These are phyloP conservation scores for Falco columbarius DNA, from an alignment of 2,797 vertebrate genomes.

Conservation along the genomic window DNA sequence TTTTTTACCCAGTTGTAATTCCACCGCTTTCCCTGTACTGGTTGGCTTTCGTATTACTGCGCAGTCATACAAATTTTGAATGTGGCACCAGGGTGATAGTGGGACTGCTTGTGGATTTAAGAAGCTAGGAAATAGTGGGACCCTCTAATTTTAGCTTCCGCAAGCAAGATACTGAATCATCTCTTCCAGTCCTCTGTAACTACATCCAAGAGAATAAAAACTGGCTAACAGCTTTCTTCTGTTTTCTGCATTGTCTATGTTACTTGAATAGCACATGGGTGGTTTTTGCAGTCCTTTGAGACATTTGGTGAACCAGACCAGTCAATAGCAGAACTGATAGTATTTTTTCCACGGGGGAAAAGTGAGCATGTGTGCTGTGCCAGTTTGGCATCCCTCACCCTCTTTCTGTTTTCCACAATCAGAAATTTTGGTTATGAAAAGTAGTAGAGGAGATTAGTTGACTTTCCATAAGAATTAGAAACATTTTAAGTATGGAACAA, in stretches of 20 bases:
- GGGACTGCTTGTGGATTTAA: not conserved
- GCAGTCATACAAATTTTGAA: not conserved
- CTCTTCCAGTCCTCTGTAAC: not conserved
- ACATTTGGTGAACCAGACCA: not conserved
- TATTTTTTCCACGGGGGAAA: not conserved
- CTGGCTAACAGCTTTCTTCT: not conserved
- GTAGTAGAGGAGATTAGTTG: not conserved
- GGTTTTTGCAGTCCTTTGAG: not conserved
- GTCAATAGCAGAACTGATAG: not conserved
- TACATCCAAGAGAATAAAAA: not conserved
- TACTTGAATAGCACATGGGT: fast-evolving
- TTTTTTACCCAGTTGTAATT: not conserved
- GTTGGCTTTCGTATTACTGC: not conserved
- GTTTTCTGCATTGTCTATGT: not conserved
- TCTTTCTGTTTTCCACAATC: not conserved
- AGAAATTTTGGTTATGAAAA: not conserved
- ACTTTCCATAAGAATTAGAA: not conserved
- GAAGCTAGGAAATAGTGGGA: not conserved
- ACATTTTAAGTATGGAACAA: not conserved
- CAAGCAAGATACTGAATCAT: not conserved
- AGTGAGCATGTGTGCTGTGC: not conserved
- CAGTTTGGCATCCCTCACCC: not conserved
- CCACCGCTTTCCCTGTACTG: not conserved
- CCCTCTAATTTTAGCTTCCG: not conserved
- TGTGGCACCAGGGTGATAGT: not conserved